Evolutionary conservation across 2,113 vertebrate genomes (phyloP).

Genomic region (Hyperopisus bebe): DNA sequence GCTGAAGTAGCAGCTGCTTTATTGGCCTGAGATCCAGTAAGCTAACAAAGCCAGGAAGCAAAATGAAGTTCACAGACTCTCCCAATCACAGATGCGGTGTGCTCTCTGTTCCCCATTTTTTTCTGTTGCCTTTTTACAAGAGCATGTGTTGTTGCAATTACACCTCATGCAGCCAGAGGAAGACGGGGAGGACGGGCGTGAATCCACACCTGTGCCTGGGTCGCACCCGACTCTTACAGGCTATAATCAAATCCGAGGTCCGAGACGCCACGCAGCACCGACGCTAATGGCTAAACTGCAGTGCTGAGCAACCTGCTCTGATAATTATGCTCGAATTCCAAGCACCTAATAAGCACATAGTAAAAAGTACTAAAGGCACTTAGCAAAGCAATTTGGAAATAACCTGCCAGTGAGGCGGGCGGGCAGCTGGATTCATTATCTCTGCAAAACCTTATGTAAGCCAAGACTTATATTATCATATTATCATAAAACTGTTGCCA

Average conservation of each 20-base stretch:
- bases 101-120: not conserved
- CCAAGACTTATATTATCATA: conserved; percentile 4
- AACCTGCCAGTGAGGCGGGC: not conserved
- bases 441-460: conserved; percentile 12
- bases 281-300: not conserved
- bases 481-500: not conserved
- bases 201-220: not conserved
- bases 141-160: not conserved
- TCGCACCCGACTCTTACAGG: not conserved
- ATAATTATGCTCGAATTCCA: conserved; percentile 1
- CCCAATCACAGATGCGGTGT: not conserved
- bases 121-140: not conserved
- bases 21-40: conserved; percentile 44
- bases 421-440: conserved; percentile 7
- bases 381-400: conserved; percentile 11
- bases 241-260: not conserved
- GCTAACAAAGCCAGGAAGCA: conserved; percentile 2
- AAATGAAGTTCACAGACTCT: not conserved
- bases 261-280: not conserved
- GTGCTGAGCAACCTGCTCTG: not conserved
- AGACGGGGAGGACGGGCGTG: not conserved
- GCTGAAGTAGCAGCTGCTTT: conserved; percentile 48
- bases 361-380: conserved; percentile 12
- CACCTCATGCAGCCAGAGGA: not conserved
- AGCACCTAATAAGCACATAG: not conserved